Evolutionary conservation across 2,113 vertebrate genomes (phyloP).

Genomic region (Poeciliopsis retropinna): DNA sequence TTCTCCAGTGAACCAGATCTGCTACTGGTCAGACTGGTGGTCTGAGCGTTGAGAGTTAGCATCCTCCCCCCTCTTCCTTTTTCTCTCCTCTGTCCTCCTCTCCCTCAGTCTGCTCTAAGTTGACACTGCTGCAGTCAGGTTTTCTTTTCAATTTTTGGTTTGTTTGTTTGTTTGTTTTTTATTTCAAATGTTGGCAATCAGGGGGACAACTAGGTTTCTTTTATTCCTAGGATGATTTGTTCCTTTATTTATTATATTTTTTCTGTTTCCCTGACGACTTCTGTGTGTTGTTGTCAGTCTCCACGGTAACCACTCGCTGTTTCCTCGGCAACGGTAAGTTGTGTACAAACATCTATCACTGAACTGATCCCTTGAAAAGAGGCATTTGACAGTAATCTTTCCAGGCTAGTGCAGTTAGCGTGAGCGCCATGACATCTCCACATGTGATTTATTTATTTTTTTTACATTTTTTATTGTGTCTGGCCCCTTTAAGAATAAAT

Average conservation of each 20-base stretch:
- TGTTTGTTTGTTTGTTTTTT: slow-evolving; percentile 20
- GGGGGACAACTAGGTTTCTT: slow-evolving; percentile 65
- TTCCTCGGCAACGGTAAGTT: slow-evolving; percentile 82
- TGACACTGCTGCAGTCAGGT: slow-evolving; percentile 59
- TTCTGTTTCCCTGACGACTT: slow-evolving; percentile 85
- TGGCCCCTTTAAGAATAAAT: background rate
- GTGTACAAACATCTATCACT: slow-evolving; percentile 78
- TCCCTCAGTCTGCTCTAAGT: slow-evolving; percentile 41
- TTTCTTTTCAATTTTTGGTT: background rate
- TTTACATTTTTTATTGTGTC: too few species aligned
- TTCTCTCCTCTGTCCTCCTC: slow-evolving; percentile 23
- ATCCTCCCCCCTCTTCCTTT: slow-evolving; percentile 38
- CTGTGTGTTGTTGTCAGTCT: slow-evolving; percentile 85
- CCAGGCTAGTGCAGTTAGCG: slow-evolving; percentile 12
- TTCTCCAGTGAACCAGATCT: slow-evolving; percentile 23
- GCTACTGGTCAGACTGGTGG: slow-evolving; percentile 35
- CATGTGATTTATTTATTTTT: background rate
- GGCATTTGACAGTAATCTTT: slow-evolving; percentile 43
- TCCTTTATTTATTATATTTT: slow-evolving; percentile 82
- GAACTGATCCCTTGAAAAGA: slow-evolving; percentile 66
- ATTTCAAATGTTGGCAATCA: slow-evolving; percentile 43
- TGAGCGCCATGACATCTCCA: slow-evolving; percentile 25
- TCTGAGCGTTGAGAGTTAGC: slow-evolving; percentile 33
- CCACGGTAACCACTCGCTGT: slow-evolving; percentile 82
- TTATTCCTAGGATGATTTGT: slow-evolving; percentile 78